Evolutionary conservation across 2,888 invertebrate genomes (phyloP), one percentile per base, ranked within the genome.

Genomic region (Archaeoteleia sp.): DNA sequence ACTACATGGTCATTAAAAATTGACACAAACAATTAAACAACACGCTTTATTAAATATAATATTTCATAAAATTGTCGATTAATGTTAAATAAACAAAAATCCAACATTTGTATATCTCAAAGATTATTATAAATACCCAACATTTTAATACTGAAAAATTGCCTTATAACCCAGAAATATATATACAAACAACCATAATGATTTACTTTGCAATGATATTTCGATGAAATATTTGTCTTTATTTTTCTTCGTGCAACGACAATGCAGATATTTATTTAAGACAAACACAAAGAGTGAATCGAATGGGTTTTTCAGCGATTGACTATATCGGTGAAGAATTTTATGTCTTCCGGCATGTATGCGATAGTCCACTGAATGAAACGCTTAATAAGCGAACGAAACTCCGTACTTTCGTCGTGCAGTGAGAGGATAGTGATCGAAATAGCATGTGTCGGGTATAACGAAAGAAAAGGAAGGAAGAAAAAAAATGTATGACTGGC

Each of bases 291-390:
- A 45, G 40, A 42, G 13, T 35, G 53, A 46, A 35, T 53, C 53
- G 53, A 53, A 53, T 20, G 20, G 2, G 32, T 51, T 57, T 51
- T 25, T 35, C 48, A 7, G 40, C 42, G 46, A 48, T 42, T 15
- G 63, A 25, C 51, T 34, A 39, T 53, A 42, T 53, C 29, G 45
- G 46, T 45, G 40, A 53, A 65, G 53, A 51, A 39, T 58, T 53
- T 58, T 55, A 53, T 48, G 42, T 58, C 65, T 65, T 65, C 65
- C 65, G 65, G 53, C 65, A 57, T 46, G 1, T n/a, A n/a, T 20
- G 15, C 17, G 43, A 58, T 54, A 60, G 35, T 9, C 25, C 37
- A 46, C 13, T 17, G 37, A 53, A 58, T 37, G 57, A 42, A 53
- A 46, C 45, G 49, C 34, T 57, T 65, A 53, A 46, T 65, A 65